These are phyloP conservation scores for Cyrtorhinus lividipennis DNA, from an alignment of 1,140 invertebrate species.

Conservation along the genomic window DNA sequence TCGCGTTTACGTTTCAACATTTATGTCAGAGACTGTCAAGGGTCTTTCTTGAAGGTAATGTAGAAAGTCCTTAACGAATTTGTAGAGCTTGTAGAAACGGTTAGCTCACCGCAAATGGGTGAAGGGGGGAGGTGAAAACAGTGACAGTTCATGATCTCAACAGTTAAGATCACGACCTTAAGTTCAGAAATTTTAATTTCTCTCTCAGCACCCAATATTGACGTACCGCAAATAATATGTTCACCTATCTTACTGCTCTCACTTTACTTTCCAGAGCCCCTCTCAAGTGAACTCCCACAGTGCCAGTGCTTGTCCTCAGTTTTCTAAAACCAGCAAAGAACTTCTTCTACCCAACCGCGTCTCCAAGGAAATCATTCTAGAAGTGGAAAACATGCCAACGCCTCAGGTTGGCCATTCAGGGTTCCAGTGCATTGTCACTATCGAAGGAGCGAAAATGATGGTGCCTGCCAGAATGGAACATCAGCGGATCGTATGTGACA, in stretches of 20 bases:
- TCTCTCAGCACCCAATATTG: no score
- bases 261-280: conserved; percentile 58
- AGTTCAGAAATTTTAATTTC: no score
- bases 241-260: conserved; percentile 2
- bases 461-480: conserved; percentile 71
- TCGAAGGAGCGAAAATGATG: conserved; percentile 77
- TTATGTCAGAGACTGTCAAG: no score
- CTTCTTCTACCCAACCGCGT: conserved; percentile 77
- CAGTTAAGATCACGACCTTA: no score
- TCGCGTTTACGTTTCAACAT: no score
- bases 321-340: conserved; percentile 43
- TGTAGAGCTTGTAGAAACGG: no score
- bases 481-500: conserved; percentile 74
- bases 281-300: conserved; percentile 51
- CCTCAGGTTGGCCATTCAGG: conserved; percentile 70
- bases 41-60: no score
- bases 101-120: no score
- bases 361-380: conserved; percentile 70
- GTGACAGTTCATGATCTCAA: no score
- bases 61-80: no score
- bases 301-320: conserved; percentile 62
- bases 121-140: no score
- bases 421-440: conserved; percentile 80
- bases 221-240: no score
- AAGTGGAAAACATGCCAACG: conserved; percentile 79